Evolutionary conservation across 2,113 vertebrate genomes (phyloP).

Genomic region (Petrocephalus microphthalmus): DNA sequence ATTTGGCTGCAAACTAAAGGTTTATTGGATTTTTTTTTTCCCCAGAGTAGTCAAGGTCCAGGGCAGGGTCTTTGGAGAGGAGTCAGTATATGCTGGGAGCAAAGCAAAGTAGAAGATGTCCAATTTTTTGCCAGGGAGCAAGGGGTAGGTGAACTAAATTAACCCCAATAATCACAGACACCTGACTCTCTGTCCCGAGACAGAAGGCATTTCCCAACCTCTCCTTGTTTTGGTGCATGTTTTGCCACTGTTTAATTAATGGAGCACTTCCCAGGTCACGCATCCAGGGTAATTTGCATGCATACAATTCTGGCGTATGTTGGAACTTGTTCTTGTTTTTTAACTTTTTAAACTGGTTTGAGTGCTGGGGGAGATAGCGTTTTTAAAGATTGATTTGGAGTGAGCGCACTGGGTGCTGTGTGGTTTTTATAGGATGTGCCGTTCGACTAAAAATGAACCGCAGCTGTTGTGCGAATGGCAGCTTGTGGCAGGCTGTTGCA

Average conservation of each 20-base stretch:
- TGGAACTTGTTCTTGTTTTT: not conserved
- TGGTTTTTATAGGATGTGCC: not conserved
- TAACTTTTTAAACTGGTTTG: not conserved
- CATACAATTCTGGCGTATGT: not conserved
- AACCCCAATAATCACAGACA: not conserved
- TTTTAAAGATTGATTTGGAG: not conserved
- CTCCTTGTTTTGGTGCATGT: not conserved
- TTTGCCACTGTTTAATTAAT: not conserved
- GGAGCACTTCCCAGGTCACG: not conserved
- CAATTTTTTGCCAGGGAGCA: not conserved
- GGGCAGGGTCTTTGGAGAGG: not conserved
- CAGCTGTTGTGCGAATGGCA: not conserved
- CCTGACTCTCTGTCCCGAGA: not conserved
- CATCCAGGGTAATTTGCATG: not conserved
- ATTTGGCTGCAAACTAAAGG: not conserved
- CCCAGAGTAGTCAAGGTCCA: not conserved
- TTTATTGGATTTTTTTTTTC: not conserved
- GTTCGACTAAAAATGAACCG: not conserved
- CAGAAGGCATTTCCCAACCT: not conserved
- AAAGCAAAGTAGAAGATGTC: not conserved
- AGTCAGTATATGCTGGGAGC: not conserved
- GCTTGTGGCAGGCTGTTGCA: not conserved
- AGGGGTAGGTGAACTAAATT: conserved; percentile 8
- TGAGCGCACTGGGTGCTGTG: not conserved
- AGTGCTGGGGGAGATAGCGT: not conserved